Base-by-base conservation (phyloP, 2,113 vertebrate genomes). In the Arizona elegans region DNA sequence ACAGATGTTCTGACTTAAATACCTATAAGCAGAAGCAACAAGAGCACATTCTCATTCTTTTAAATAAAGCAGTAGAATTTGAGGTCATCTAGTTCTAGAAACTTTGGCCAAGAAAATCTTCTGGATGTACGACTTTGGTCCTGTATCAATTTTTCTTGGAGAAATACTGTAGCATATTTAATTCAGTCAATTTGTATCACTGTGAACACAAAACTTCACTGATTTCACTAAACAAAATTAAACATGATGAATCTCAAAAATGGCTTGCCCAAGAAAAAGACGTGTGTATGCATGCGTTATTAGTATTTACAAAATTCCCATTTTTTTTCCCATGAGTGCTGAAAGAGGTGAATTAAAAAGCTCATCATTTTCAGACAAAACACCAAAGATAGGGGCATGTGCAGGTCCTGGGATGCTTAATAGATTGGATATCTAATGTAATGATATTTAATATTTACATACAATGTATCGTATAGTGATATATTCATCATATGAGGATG, bases 401-500 rank as follows among this genome's bases (percentile, higher is more conserved):
- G 43, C 62, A 88, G 55, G 92, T 93, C 55, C 87, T 88, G 52
- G 38, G 6, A 88, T 55, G 19, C 81, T 24, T 54, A 52, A 86
- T 93, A n/a, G 91, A 54, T 91, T 91, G 33, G 55, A 94, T 93
- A 52, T 91, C 89, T 95, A 55, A 47, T 90, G 93, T 52, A 87
- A 91, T 95, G 89, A 86, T 26, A 81, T 21, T 43, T 38, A 21
- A 21, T 43, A 38, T 38, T 81, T 43, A 43, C 33, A 38, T 81
- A 43, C 17, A 21, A 81, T 38, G 21, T 38, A 75, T 89, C 70
- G 81, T n/a, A 55, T 19, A 89, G n/a, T 38, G 33, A 5, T 33
- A 93, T 38, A 87, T 92, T 95, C 93, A 86, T 1, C 1, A 24
- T 85, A 90, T 93, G 92, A 43, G 94, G 91, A 94, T 88, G 93